A percentile compares a stretch with the other conserved stretches of the same genome.
phyloP scores from a whole-genome alignment of 2,113 vertebrate species.

The Bombycilla garrulus region DNA sequence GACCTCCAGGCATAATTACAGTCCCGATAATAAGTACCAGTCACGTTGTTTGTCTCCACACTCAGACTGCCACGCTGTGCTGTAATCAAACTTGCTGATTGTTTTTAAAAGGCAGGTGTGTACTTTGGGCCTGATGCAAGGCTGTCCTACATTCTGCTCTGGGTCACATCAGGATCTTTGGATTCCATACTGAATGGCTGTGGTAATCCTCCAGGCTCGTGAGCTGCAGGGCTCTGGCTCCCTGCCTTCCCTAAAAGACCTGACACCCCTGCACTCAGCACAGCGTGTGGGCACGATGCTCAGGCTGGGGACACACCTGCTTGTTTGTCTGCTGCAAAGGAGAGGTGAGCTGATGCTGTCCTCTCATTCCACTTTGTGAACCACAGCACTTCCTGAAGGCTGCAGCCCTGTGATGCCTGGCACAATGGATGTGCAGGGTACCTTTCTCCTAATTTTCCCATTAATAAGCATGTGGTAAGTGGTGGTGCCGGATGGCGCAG shows the following conservation, averaged over 20 bases:
- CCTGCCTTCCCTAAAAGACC: background rate
- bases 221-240: background rate
- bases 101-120: slow-evolving; percentile 13
- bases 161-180: background rate
- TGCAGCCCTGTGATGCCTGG: fast-evolving
- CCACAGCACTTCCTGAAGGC: background rate
- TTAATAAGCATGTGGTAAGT: background rate
- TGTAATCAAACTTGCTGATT: slow-evolving; percentile 13
- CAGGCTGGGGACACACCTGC: background rate
- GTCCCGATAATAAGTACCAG: background rate
- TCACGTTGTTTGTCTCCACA: background rate
- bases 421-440: fast-evolving
- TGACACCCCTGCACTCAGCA: background rate
- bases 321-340: background rate
- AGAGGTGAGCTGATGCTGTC: background rate
- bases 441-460: background rate
- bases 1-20: slow-evolving; percentile 46
- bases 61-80: background rate
- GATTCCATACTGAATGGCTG: background rate
- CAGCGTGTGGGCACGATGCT: fast-evolving
- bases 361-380: background rate
- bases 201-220: background rate
- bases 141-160: slow-evolving; percentile 12
- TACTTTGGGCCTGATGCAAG: background rate
- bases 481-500: fast-evolving